Conservation (phyloP, 2,888 invertebrate genomes). For the Melikaiella ostensackeni region DNA sequence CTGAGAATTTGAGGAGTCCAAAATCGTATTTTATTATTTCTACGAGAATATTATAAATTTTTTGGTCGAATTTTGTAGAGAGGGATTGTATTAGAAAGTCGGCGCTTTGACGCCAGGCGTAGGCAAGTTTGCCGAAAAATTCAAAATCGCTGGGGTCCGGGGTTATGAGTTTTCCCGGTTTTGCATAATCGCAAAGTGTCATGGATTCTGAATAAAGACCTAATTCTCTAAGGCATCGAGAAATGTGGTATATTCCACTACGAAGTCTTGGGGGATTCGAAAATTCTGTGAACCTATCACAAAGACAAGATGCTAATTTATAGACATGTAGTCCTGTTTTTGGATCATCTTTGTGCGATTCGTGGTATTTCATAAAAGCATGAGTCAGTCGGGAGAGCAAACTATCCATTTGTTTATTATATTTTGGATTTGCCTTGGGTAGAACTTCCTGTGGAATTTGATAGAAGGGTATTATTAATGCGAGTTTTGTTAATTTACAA, state of each 20-base stretch:
- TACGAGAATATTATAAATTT: constrained; percentile 41
- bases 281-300: constrained; percentile 22
- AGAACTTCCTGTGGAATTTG: not conserved
- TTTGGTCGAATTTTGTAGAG: constrained; percentile 13
- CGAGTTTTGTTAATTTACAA: not conserved
- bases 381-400: constrained; percentile 10
- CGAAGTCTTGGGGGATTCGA: constrained; percentile 25
- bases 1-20: constrained; percentile 44
- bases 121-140: constrained; percentile 52
- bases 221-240: constrained; percentile 60
- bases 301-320: constrained; percentile 22
- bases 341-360: not conserved
- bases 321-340: not conserved
- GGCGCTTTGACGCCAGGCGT: constrained; percentile 57
- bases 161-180: constrained; percentile 48
- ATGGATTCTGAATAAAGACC: constrained; percentile 61
- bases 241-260: constrained; percentile 63
- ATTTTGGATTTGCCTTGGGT: constrained; percentile 19
- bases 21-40: constrained; percentile 55
- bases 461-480: not conserved
- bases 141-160: constrained; percentile 30
- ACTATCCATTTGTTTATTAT: constrained; percentile 17
- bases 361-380: constrained; percentile 14
- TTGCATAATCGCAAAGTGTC: constrained; percentile 56
- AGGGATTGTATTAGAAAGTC: constrained; percentile 36